Conservation (phyloP, 2,888 invertebrate genomes). For the Zeuzera pyrina region DNA sequence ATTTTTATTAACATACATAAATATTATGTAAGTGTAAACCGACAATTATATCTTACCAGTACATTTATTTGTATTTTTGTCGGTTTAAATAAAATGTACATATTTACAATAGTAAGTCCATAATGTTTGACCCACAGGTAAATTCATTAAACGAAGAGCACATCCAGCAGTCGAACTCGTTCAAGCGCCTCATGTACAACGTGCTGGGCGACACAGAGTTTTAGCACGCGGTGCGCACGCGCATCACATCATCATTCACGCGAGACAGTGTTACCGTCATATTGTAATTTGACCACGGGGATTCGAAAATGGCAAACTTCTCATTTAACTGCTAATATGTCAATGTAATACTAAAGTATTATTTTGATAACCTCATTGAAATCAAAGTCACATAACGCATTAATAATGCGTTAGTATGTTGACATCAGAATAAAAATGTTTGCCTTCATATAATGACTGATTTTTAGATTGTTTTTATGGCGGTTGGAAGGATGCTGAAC, state of each 20-base stretch:
- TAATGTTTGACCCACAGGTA: no score
- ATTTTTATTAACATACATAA: no score
- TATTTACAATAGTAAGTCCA: no score
- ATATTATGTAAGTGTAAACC: no score
- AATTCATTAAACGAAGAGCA: constrained; percentile 82
- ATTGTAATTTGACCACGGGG: not conserved
- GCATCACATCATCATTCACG: not conserved
- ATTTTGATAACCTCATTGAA: not conserved
- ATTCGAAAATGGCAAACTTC: no score
- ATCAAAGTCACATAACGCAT: constrained; percentile 6
- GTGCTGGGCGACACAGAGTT: constrained; percentile 85
- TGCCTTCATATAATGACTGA: constrained; percentile 31
- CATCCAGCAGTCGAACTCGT: constrained; percentile 93
- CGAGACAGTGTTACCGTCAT: not conserved
- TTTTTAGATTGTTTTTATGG: constrained; percentile 24
- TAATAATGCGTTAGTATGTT: constrained; percentile 4
- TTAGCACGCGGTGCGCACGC: constrained; percentile 28
- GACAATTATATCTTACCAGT: no score
- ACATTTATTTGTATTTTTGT: no score
- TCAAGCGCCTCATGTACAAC: constrained; percentile 93
- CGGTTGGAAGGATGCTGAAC: constrained; percentile 38
- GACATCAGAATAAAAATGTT: constrained; percentile 5
- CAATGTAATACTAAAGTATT: constrained; percentile 4
- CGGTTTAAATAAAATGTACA: no score
- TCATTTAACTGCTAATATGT: no score